A percentile compares a stretch with the other conserved stretches of the same genome.
Evolutionary conservation across 2,888 invertebrate genomes (phyloP).

Genomic region (Incurvaria masculella): DNA sequence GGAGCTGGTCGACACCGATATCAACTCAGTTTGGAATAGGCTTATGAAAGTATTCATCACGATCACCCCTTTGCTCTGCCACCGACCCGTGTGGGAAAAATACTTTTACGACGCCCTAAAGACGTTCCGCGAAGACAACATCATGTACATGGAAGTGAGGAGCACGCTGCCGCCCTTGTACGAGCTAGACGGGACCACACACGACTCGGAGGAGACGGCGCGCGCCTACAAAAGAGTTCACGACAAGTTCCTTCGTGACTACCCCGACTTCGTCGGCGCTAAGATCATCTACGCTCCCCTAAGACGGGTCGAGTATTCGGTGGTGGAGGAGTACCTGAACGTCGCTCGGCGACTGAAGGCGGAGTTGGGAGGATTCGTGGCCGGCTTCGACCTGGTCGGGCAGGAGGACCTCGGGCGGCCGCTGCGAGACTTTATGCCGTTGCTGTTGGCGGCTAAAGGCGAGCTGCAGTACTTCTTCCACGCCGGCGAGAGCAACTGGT

Average conservation of each 20-base stretch:
- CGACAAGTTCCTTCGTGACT: conserved; percentile 51
- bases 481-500: conserved; percentile 79
- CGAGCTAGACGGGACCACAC: conserved; percentile 58
- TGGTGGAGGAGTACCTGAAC: conserved; percentile 37
- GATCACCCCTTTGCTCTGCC: conserved; percentile 54
- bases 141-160: conserved; percentile 68
- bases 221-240: conserved; percentile 53
- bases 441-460: conserved; percentile 46
- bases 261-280: conserved; percentile 65
- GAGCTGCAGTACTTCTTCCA: conserved; percentile 69
- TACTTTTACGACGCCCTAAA: conserved; percentile 60
- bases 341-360: conserved; percentile 32
- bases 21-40: conserved; percentile 57
- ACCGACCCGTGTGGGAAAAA: conserved; percentile 61
- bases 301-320: conserved; percentile 26
- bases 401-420: conserved; percentile 72
- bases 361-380: conserved; percentile 63
- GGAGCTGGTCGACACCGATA: conserved; percentile 36
- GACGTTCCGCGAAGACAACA: conserved; percentile 64
- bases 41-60: conserved; percentile 54
- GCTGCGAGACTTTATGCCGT: conserved; percentile 55
- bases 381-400: conserved; percentile 79
- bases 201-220: conserved; percentile 50
- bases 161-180: conserved; percentile 58
- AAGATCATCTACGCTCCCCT: conserved; percentile 62